A percentile compares a stretch with the other conserved stretches of the same genome.
These are phyloP conservation scores for Ceratosolen solmsi DNA, from an alignment of 1,140 invertebrate genomes.

Conservation along the genomic window DNA sequence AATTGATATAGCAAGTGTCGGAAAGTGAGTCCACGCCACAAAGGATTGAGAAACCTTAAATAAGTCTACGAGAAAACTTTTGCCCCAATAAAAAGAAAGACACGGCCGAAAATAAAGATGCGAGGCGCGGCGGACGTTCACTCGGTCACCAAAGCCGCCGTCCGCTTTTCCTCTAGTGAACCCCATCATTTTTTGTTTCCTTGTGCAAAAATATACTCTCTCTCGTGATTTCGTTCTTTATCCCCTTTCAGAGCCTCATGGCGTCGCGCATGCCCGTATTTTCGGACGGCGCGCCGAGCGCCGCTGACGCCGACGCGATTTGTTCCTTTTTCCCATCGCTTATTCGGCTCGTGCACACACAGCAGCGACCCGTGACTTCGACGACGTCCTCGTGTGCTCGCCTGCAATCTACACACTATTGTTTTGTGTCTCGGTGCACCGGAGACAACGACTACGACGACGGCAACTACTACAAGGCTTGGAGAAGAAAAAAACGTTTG, in stretches of 20 bases:
- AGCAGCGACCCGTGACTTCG: background rate
- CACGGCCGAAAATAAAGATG: background rate
- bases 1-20: conserved; percentile 3
- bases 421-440: conserved; percentile 41
- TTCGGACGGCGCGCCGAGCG: conserved; percentile 23
- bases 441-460: conserved; percentile 23
- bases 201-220: background rate
- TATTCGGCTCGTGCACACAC: background rate
- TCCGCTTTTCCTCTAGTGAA: background rate
- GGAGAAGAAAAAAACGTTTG: conserved; percentile 39
- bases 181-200: background rate
- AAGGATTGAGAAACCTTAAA: too few relatives aligned
- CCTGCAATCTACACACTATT: conserved; percentile 39
- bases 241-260: conserved; percentile 30
- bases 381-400: background rate
- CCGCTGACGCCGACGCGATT: conserved; percentile 5
- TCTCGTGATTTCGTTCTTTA: conserved; percentile 3
- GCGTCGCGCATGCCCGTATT: conserved; percentile 6
- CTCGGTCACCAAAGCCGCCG: background rate
- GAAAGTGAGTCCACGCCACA: background rate
- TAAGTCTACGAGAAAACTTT: background rate
- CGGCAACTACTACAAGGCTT: background rate
- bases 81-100: background rate
- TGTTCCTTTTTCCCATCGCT: conserved; percentile 16
- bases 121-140: background rate